Conservation (phyloP, 2,888 invertebrate genomes). For the Noctuana brunneofusca region DNA sequence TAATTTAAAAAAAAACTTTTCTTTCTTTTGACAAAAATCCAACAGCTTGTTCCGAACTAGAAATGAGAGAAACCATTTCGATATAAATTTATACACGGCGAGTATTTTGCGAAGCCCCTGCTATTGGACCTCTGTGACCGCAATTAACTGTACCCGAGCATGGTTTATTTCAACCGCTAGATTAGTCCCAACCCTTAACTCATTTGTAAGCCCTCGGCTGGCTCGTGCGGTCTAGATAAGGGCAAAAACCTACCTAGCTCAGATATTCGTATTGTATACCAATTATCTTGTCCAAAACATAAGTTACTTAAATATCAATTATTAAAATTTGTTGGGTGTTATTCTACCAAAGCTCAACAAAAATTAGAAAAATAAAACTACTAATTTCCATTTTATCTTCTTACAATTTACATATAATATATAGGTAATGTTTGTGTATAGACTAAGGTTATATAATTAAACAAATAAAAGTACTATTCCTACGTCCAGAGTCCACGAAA, state of each 20-base stretch:
- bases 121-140: slow-evolving; percentile 28
- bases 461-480: too few relatives aligned
- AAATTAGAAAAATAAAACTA: too few relatives aligned
- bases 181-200: slow-evolving; percentile 29
- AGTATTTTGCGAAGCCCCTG: slow-evolving; percentile 15
- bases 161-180: slow-evolving; percentile 31
- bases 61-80: slow-evolving; percentile 3
- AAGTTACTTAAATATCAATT: too few relatives aligned
- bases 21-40: background rate
- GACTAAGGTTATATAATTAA: too few relatives aligned
- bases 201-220: slow-evolving; percentile 25
- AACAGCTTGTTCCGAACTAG: background rate
- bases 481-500: too few relatives aligned
- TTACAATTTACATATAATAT: too few relatives aligned
- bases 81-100: slow-evolving; percentile 15
- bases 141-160: slow-evolving; percentile 27
- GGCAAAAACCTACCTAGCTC: slow-evolving; percentile 5
- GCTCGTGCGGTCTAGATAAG: slow-evolving; percentile 6
- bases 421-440: too few relatives aligned
- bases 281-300: too few relatives aligned
- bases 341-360: too few relatives aligned
- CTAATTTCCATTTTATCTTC: too few relatives aligned
- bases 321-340: too few relatives aligned
- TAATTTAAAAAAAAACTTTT: too few relatives aligned
- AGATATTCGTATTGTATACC: background rate